A percentile compares a stretch with the other conserved stretches of the same genome.
Evolutionary conservation across 2,888 invertebrate species (phyloP).

Genomic region (Julus scanicus): DNA sequence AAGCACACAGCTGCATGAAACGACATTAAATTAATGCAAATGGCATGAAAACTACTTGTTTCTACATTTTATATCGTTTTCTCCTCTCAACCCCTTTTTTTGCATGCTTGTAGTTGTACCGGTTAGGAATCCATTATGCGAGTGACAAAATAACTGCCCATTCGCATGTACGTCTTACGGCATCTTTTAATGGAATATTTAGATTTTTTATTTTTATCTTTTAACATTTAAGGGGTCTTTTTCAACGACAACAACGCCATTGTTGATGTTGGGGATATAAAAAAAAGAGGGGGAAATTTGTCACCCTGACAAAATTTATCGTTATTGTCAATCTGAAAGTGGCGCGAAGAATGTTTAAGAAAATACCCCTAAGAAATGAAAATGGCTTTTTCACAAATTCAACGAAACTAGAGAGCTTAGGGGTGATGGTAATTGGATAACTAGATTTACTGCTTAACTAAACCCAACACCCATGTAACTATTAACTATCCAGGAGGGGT

Average conservation of each 20-base stretch:
- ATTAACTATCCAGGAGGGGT: conserved; percentile 29
- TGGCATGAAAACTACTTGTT: conserved; percentile 6
- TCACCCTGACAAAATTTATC: conserved; percentile 27
- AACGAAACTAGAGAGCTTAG: conserved; percentile 24
- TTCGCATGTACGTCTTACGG: conserved; percentile 34
- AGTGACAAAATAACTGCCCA: conserved; percentile 17
- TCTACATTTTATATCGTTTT: conserved; percentile 2
- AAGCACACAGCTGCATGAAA: conserved; percentile 25
- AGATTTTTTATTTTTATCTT: neutral
- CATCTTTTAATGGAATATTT: conserved; percentile 28
- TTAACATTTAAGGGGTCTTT: conserved; percentile 17
- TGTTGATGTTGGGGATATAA: conserved; percentile 24
- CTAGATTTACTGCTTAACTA: neutral
- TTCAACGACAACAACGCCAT: conserved; percentile 32
- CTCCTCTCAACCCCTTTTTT: neutral
- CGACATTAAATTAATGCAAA: conserved; percentile 36
- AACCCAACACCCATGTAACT: conserved; percentile 39
- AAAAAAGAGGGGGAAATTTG: neutral
- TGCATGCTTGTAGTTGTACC: neutral
- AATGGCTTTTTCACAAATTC: conserved; percentile 34
- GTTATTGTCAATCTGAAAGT: conserved; percentile 1
- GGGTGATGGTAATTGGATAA: neutral
- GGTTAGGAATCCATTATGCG: conserved; percentile 1
- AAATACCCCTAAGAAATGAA: conserved; percentile 7
- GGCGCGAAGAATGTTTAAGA: conserved; percentile 19